These are phyloP conservation scores for Athene noctua DNA, from an alignment of 2,113 vertebrate genomes.

Conservation along the genomic window DNA sequence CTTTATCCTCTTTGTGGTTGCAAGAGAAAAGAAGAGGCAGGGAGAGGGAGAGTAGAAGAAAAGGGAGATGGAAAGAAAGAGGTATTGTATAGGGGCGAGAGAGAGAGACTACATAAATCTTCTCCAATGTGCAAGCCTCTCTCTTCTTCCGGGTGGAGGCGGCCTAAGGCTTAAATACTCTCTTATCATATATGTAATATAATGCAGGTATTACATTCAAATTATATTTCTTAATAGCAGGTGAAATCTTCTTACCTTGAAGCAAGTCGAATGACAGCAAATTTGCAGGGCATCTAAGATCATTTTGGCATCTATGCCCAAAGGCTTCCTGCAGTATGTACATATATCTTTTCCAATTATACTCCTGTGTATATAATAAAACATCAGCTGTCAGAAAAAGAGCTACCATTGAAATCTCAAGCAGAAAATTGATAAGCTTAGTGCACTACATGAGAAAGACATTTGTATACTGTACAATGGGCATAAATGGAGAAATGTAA, in stretches of 20 bases:
- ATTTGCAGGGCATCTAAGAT: slow-evolving; percentile 91
- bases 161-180: neutral
- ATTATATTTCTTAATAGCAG: neutral
- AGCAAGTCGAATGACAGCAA: slow-evolving; percentile 91
- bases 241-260: slow-evolving; percentile 82
- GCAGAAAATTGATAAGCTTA: neutral
- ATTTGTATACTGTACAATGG: neutral
- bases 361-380: slow-evolving; percentile 73
- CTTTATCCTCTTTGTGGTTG: neutral
- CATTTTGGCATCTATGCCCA: slow-evolving; percentile 89
- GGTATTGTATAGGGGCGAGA: neutral
- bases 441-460: neutral
- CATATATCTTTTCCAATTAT: slow-evolving; percentile 90
- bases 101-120: neutral
- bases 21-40: neutral
- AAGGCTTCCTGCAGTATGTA: slow-evolving; percentile 86
- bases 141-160: neutral
- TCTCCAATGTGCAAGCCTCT: neutral
- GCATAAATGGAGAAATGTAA: neutral
- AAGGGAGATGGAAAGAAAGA: neutral
- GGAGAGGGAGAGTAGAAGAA: neutral
- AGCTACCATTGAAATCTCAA: slow-evolving; percentile 16
- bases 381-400: slow-evolving; percentile 57
- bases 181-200: neutral
- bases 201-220: neutral